These are phyloP conservation scores for Argyresthia goedartella DNA, from an alignment of 2,888 invertebrate genomes.

Conservation along the genomic window DNA sequence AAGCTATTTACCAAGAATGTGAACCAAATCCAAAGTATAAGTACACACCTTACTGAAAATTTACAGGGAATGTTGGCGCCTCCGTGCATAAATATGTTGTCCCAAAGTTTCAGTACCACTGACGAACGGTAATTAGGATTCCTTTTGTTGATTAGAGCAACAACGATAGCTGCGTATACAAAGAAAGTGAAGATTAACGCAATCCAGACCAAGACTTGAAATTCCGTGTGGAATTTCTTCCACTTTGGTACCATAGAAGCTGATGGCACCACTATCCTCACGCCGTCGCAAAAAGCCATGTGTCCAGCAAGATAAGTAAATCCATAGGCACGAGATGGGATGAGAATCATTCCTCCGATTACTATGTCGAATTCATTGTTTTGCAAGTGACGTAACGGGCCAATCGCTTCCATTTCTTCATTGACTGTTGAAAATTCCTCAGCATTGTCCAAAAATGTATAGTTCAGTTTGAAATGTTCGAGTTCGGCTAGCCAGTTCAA, in stretches of 20 bases:
- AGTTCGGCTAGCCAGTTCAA: constrained; percentile 25
- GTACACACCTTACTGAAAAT: not conserved
- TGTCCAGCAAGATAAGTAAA: constrained; percentile 28
- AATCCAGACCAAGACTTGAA: constrained; percentile 25
- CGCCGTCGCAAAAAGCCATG: constrained; percentile 23
- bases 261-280: constrained; percentile 26
- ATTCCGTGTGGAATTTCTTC: constrained; percentile 30
- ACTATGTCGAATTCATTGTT: constrained; percentile 18
- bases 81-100: constrained; percentile 23
- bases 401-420: constrained; percentile 19
- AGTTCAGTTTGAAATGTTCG: constrained; percentile 29
- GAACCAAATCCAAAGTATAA: constrained; percentile 3
- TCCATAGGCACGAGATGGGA: constrained; percentile 15
- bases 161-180: constrained; percentile 19
- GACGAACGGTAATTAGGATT: constrained; percentile 15
- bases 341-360: constrained; percentile 20
- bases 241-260: constrained; percentile 20
- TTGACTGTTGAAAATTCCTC: constrained; percentile 16
- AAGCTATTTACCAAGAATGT: constrained; percentile 25
- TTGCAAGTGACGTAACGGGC: constrained; percentile 19
- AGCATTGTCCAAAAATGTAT: constrained; percentile 16
- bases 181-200: constrained; percentile 19
- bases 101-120: constrained; percentile 23
- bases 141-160: constrained; percentile 9
- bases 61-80: constrained; percentile 16